A percentile compares a stretch with the other conserved stretches of the same genome.
phyloP scores from a whole-genome alignment of 1,140 invertebrate genomes.

The Halyomorpha halys region DNA sequence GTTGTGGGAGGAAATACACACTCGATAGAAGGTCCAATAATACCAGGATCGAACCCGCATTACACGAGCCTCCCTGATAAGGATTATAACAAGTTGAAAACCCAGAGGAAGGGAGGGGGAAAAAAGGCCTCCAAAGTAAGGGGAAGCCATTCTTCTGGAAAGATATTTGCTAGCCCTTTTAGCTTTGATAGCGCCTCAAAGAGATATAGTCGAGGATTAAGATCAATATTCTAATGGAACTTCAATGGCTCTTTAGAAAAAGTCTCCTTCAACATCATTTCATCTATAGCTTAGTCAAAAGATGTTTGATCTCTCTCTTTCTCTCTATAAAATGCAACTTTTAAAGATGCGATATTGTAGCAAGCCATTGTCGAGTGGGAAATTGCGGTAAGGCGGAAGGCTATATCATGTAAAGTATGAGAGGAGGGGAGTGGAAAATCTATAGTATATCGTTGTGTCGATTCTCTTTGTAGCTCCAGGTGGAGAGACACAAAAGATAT shows the following conservation, averaged over 20 bases:
- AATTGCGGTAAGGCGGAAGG: no score
- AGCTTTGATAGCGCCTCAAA: conserved; percentile 15
- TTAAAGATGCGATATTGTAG: no score
- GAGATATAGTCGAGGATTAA: conserved; percentile 9
- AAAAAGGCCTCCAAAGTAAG: conserved; percentile 3
- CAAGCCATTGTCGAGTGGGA: no score
- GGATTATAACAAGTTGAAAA: conserved; percentile 18
- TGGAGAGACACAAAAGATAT: no score
- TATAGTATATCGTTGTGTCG: no score
- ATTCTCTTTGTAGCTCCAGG: no score
- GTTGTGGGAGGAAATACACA: no score
- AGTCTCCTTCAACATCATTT: no score
- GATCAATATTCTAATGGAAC: conserved; percentile 17
- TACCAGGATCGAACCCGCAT: background rate
- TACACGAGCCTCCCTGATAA: background rate
- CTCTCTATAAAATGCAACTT: no score
- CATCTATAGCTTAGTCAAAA: no score
- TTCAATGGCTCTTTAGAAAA: background rate
- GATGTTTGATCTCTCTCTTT: no score
- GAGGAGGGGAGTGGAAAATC: background rate
- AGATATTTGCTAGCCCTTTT: conserved; percentile 11
- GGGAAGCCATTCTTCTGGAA: conserved; percentile 15
- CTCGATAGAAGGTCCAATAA: no score
- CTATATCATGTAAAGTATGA: background rate
- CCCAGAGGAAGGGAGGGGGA: conserved; percentile 8